A percentile compares a stretch with the other conserved stretches of the same genome.
phyloP scores from a whole-genome alignment of 2,113 vertebrate species.

The Passer domesticus region DNA sequence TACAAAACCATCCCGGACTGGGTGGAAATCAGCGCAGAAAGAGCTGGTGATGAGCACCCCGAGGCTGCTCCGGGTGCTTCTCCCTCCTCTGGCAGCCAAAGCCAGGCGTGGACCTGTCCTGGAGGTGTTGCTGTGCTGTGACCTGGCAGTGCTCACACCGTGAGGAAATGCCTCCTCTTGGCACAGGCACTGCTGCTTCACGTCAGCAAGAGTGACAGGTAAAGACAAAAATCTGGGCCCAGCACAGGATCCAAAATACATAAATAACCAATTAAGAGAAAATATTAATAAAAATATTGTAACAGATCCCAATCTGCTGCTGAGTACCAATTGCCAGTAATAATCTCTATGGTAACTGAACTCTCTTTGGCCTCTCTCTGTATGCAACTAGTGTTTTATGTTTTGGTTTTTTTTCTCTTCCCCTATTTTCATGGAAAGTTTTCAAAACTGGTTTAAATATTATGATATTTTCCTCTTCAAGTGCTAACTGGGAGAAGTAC shows the following conservation, averaged over 20 bases:
- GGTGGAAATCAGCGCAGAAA: rapidly evolving
- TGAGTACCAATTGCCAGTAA: constrained; percentile 75
- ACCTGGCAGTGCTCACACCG: constrained; percentile 64
- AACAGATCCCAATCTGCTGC: constrained; percentile 79
- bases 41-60: background rate
- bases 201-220: constrained; percentile 81
- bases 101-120: background rate
- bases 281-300: constrained; percentile 76
- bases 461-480: constrained; percentile 73
- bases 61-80: background rate
- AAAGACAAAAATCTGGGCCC: constrained; percentile 75
- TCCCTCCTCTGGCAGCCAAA: background rate
- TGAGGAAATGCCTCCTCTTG: constrained; percentile 72
- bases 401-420: background rate
- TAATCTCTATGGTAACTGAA: constrained; percentile 73
- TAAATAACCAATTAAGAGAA: constrained; percentile 79
- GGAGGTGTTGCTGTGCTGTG: background rate
- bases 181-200: constrained; percentile 71
- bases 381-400: constrained; percentile 66
- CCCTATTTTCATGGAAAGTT: constrained; percentile 72
- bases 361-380: constrained; percentile 64
- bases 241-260: constrained; percentile 58
- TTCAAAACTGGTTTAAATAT: constrained; percentile 79
- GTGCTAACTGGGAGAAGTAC: constrained; percentile 62
- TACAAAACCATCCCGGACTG: background rate